phyloP scores from a whole-genome alignment of 2,888 invertebrate genomes.

The Microchrysa polita region DNA sequence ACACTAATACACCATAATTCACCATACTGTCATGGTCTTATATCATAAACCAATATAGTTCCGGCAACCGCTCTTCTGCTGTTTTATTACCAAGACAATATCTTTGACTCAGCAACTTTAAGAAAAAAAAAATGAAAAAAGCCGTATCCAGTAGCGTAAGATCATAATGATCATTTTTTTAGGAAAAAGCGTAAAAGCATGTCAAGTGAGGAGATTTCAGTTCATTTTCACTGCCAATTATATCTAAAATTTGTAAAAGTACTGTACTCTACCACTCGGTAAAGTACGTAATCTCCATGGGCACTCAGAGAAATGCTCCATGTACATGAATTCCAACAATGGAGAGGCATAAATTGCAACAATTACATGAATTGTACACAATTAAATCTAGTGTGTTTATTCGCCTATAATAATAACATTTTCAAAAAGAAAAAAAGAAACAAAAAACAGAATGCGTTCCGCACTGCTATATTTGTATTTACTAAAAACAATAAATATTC shows the following conservation, averaged over 20 bases:
- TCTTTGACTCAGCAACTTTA: too few species aligned
- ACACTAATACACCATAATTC: too few species aligned
- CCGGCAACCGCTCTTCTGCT: too few species aligned
- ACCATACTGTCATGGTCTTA: neutral
- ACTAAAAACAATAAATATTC: neutral
- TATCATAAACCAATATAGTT: neutral
- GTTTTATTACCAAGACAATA: too few species aligned
- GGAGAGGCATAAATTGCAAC: constrained; percentile 20
- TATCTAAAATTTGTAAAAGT: neutral
- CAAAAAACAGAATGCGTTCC: too few species aligned
- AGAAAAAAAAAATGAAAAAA: too few species aligned
- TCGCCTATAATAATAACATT: neutral
- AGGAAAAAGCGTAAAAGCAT: neutral
- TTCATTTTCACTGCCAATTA: neutral
- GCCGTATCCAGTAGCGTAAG: too few species aligned
- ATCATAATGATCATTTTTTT: neutral
- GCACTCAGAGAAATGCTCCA: neutral
- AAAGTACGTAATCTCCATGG: neutral
- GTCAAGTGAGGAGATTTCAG: neutral
- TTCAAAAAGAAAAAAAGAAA: too few species aligned
- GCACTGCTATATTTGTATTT: neutral
- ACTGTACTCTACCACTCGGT: neutral
- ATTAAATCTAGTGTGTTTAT: neutral
- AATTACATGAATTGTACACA: constrained; percentile 26
- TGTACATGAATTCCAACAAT: neutral